phyloP scores from a whole-genome alignment of 2,113 vertebrate genomes.

The Myxocyprinus asiaticus region DNA sequence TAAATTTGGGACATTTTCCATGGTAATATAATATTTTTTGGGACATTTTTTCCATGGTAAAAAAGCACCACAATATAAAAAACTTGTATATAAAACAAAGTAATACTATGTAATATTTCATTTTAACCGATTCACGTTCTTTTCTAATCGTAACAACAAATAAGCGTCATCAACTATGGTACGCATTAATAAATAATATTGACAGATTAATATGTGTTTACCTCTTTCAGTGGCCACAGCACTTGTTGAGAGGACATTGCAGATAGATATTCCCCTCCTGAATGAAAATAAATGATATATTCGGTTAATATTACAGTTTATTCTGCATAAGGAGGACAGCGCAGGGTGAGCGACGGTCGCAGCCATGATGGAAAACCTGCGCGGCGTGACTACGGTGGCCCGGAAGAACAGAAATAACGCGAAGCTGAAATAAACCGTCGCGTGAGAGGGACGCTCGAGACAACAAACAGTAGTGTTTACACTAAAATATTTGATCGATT shows the following conservation, averaged over 20 bases:
- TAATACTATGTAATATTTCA: no score
- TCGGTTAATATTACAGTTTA: constrained; percentile 45
- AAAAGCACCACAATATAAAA: no score
- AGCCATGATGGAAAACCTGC: constrained; percentile 64
- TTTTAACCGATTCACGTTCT: no score
- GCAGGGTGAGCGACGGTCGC: constrained; percentile 42
- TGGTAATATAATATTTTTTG: no score
- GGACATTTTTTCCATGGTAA: no score
- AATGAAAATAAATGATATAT: constrained; percentile 9
- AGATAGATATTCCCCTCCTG: constrained; percentile 51
- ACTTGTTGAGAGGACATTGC: constrained; percentile 34
- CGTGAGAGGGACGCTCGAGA: neutral
- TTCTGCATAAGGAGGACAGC: constrained; percentile 61
- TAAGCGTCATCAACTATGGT: no score
- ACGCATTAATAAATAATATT: no score
- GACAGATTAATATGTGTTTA: constrained; percentile 47
- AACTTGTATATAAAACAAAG: no score
- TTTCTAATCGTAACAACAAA: no score
- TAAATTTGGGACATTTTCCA: no score
- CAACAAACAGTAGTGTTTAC: no score
- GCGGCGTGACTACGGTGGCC: neutral
- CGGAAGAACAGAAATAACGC: neutral
- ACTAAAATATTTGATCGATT: no score
- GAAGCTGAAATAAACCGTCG: neutral
- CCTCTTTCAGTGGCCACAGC: constrained; percentile 41